A percentile compares a stretch with the other conserved stretches of the same genome.
Evolutionary conservation across 2,888 invertebrate species (phyloP).

Genomic region (Aquatica leii): DNA sequence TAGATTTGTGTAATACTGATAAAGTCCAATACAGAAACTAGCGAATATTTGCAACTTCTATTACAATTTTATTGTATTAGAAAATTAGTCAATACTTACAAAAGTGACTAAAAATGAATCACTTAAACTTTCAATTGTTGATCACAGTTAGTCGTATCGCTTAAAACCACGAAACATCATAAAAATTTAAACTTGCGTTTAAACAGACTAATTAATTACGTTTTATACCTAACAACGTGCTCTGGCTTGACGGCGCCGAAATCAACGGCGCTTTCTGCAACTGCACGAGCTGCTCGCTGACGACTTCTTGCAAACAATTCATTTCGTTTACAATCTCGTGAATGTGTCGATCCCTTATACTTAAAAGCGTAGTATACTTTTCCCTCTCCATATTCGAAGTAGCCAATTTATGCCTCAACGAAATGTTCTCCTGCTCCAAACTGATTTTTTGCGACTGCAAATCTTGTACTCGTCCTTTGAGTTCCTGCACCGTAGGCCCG

Average conservation of each 20-base stretch:
- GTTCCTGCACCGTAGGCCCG: constrained; percentile 46
- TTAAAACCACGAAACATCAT: too few species aligned
- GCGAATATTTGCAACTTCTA: too few species aligned
- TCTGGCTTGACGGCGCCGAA: constrained; percentile 38
- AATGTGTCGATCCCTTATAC: constrained; percentile 57
- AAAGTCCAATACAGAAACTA: too few species aligned
- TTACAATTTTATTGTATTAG: too few species aligned
- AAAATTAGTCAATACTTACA: too few species aligned
- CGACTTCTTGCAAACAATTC: constrained; percentile 56
- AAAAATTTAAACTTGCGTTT: too few species aligned
- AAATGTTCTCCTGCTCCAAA: constrained; percentile 49
- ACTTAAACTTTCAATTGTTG: too few species aligned
- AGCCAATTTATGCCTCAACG: constrained; percentile 54
- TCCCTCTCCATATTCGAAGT: constrained; percentile 56
- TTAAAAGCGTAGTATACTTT: constrained; percentile 56
- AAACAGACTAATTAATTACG: too few species aligned
- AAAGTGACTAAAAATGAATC: too few species aligned
- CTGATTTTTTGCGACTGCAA: constrained; percentile 50
- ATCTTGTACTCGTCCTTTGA: constrained; percentile 50
- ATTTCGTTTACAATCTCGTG: constrained; percentile 57
- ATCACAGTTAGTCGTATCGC: too few species aligned
- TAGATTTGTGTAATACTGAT: too few species aligned
- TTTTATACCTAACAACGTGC: constrained; percentile 35
- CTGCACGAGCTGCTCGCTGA: constrained; percentile 55
- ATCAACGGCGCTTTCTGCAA: constrained; percentile 44